Base-by-base conservation (phyloP, 1,140 invertebrate species). In the Drosophila takahashii region DNA sequence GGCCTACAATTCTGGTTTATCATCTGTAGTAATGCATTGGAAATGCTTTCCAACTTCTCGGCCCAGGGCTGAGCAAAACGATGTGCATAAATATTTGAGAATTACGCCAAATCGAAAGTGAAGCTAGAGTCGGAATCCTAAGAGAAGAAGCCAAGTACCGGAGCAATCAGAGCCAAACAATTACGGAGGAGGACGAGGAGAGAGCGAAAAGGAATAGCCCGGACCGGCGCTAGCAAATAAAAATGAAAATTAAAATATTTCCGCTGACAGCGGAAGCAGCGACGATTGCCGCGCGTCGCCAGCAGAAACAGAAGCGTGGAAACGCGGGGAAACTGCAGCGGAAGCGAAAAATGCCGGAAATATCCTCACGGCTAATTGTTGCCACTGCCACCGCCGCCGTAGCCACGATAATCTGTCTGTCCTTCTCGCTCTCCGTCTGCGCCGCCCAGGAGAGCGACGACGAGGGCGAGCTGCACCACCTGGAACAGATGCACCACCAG, bases 321-420 rank as follows among this genome's bases (percentile, higher is more conserved):
- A 32, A 32, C 76, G 72, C 85, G 29, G 48, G 48, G 29, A 34
- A 87, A 89, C 61, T 79, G 79, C 86, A 87, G 58, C 90, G 90
- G 79, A 90, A 87, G 76, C 79, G 81, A 75, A 75, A 90, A 91
- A 74, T 87, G 86, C 81, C 90, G 90, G 90, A 91, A 91, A 87
- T 91, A 90, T 90, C 81, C 77, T 84, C 85, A 74, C 86, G 80
- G 81, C 90, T 91, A 91, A 91, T 91, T 91, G 90, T 79, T 73
- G 90, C 73, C 77, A 70, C 84, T 73, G 90, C 73, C 77, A 74
- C 84, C 71, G 80, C 72, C 48, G 50, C 75, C 44, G 8, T 56
- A 26, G 59, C 51, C 53, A 54, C 89, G 61, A 73, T 81, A 56
- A 64, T 83, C 18, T 66, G 64, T 34, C 60, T 58, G n/a, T 76